Conservation (phyloP, 2,888 invertebrate genomes). For the Napeogenes inachia region DNA sequence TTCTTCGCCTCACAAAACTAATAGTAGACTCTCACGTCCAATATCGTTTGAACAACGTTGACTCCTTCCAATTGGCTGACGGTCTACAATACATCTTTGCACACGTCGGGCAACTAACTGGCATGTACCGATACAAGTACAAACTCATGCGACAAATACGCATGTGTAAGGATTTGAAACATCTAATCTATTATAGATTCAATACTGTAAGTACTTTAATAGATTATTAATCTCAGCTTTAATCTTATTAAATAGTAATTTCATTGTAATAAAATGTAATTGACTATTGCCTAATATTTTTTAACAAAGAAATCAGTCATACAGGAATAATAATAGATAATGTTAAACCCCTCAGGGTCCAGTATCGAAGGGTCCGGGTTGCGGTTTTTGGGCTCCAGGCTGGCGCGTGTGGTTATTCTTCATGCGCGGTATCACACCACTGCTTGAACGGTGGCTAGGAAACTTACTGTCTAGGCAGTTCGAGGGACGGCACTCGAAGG, state of each 20-base stretch:
- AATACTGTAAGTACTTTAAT: conserved; percentile 86
- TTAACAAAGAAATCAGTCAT: too few relatives aligned
- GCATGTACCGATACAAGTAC: conserved; percentile 99
- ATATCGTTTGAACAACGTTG: conserved; percentile 98
- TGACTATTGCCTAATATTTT: not conserved
- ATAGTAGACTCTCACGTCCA: conserved; percentile 99
- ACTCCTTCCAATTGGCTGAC: conserved; percentile 98
- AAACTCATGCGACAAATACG: conserved; percentile 99
- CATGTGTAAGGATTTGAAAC: conserved; percentile 99
- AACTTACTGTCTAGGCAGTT: conserved; percentile 98
- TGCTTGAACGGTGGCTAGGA: conserved; percentile 99
- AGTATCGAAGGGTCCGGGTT: conserved; percentile 98
- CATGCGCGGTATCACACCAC: conserved; percentile 98
- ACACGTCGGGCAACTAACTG: conserved; percentile 99
- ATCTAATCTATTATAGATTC: conserved; percentile 99
- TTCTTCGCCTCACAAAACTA: conserved; percentile 97
- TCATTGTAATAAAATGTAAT: too few relatives aligned
- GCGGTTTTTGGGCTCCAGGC: conserved; percentile 99
- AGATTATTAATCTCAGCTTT: conserved; percentile 4
- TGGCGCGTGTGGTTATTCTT: conserved; percentile 99
- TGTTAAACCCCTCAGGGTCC: conserved; percentile 82
- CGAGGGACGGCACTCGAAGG: conserved; percentile 99
- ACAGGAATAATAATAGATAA: not conserved
- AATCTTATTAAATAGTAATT: not conserved
- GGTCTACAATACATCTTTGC: conserved; percentile 99